Percentiles rank a stretch among this genome's conserved stretches.
Evolutionary conservation across 2,797 vertebrate genomes (phyloP).

Genomic region (Spheniscus humboldti): DNA sequence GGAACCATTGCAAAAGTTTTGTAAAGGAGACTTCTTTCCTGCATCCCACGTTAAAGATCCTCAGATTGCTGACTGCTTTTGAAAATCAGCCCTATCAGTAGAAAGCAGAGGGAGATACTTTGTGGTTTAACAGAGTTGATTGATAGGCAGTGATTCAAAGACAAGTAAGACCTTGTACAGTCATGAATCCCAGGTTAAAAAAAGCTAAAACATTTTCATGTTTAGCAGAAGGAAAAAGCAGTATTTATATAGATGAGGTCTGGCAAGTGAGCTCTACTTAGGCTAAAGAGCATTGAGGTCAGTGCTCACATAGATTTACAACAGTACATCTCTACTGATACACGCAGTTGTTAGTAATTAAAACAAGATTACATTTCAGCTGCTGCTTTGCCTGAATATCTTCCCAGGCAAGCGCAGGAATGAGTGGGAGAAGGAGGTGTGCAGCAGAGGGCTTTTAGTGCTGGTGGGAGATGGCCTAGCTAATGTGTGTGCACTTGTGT

Average conservation of each 20-base stretch:
- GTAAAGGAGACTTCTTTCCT: not conserved
- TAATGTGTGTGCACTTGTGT: not conserved
- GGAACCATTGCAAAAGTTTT: not conserved
- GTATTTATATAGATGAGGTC: not conserved
- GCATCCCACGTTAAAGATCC: not conserved
- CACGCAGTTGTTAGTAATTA: not conserved
- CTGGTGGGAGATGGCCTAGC: not conserved
- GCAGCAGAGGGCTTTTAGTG: not conserved
- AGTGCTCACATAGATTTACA: not conserved
- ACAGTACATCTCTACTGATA: not conserved
- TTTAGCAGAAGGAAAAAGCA: not conserved
- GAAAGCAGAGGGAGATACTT: not conserved
- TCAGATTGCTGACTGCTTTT: not conserved
- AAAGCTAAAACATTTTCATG: not conserved
- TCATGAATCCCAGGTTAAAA: not conserved
- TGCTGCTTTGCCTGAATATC: not conserved
- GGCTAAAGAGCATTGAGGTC: slow-evolving; percentile 33
- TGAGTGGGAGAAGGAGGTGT: slow-evolving; percentile 6
- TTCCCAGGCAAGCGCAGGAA: not conserved
- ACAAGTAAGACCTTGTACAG: not conserved
- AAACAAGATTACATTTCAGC: not conserved
- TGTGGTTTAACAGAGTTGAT: not conserved
- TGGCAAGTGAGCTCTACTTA: not conserved
- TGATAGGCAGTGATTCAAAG: not conserved
- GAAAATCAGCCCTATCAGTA: not conserved